Base-by-base conservation (phyloP, 2,888 invertebrate genomes). In the Ornithoptera priamus region DNA sequence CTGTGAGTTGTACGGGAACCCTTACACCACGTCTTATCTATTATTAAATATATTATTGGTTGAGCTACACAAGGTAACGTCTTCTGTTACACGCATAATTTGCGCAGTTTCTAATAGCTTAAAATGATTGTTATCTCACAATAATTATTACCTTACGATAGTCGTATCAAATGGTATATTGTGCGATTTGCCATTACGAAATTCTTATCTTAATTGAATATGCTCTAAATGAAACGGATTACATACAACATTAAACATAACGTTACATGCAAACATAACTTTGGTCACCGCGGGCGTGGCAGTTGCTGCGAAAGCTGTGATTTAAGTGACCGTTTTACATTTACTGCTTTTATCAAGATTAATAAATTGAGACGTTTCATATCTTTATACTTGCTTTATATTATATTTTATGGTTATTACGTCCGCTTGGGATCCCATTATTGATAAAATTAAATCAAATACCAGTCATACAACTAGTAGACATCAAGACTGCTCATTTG, bases 261-360 rank as follows among this genome's bases (percentile, higher is more conserved):
- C 79, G 83, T 83, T 84, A 86, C 86, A 85, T 83, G 81, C 84
- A 84, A 87, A 84, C 81, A 82, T 82, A 81, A 83, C 85, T 87
- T 78, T 80, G 77, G 80, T 77, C 76, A 78, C 78, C 76, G 75
- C 74, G 76, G 86, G 86, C 85, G 87, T 85, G 86, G 84, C 81
- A 74, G 79, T 79, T 75, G 77, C 75, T 72, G 79, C 85, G 86
- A 84, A 84, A 76, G 77, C 75, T 72, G 81, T 87, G 88, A 88
- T 88, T 88, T 87, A 85, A 86, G 81, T 84, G 82, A 85, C 85
- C 85, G 75, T 75, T 79, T 73, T 80, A 81, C 80, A 81, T 86
- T 86, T 83, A 88, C 84, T 77, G 81, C 84, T 83, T 85, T 86
- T 85, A 87, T 85, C 87, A 88, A 87, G 88, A 86, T 83, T 81